phyloP scores from a whole-genome alignment of 2,113 vertebrate species.

The Holacanthus passer region DNA sequence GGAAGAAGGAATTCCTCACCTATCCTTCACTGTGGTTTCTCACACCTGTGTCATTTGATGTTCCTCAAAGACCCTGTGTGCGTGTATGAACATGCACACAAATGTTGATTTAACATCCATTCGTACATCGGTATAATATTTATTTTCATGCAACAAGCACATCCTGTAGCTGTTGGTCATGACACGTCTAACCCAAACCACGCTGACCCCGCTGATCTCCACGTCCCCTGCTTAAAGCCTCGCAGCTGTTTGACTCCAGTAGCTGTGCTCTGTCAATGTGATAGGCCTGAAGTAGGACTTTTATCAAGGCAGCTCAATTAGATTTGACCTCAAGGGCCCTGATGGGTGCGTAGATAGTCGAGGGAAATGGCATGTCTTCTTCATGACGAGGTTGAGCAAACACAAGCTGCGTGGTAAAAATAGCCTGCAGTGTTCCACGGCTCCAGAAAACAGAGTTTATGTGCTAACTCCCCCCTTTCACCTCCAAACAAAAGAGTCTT shows the following conservation, averaged over 20 bases:
- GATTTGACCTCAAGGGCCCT: constrained; percentile 3
- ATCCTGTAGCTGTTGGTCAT: constrained; percentile 7
- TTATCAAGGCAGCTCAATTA: constrained; percentile 40
- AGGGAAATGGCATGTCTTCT: constrained; percentile 3
- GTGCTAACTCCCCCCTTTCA: constrained; percentile 43
- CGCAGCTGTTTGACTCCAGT: constrained; percentile 13
- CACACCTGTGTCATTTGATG: constrained; percentile 50
- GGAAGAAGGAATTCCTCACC: constrained; percentile 66
- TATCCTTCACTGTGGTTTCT: constrained; percentile 53
- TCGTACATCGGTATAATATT: constrained; percentile 22
- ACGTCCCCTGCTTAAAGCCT: constrained; percentile 5
- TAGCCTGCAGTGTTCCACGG: constrained; percentile 32
- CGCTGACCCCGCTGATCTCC: constrained; percentile 27
- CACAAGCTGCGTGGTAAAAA: constrained; percentile 47
- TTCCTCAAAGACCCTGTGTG: constrained; percentile 22
- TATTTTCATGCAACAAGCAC: constrained; percentile 3
- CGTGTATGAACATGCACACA: constrained; percentile 17
- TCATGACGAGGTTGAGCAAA: constrained; percentile 43
- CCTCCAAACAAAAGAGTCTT: constrained; percentile 49
- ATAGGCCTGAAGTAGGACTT: constrained; percentile 14
- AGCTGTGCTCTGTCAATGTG: constrained; percentile 30
- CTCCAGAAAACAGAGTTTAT: constrained; percentile 33
- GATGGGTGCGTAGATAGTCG: constrained; percentile 7
- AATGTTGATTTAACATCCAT: constrained; percentile 31
- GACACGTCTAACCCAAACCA: constrained; percentile 12